Conservation (phyloP, 1,140 invertebrate species). For the Drosophila cardini region DNA sequence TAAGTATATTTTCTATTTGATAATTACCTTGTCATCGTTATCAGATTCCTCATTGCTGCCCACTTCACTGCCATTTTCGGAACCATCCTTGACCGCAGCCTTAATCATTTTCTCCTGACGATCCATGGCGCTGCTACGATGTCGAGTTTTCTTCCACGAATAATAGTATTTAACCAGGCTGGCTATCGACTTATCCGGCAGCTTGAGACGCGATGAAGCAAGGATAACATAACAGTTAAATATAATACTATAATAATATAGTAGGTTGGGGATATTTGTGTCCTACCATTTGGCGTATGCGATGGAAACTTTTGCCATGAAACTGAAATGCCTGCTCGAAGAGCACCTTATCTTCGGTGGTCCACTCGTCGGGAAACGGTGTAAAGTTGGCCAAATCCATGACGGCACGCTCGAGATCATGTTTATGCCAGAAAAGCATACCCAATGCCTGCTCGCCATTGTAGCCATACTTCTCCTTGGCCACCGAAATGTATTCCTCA, state of each 20-base stretch:
- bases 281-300: slow-evolving; percentile 97
- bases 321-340: slow-evolving; percentile 99
- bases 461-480: slow-evolving; percentile 99
- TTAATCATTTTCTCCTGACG: slow-evolving; percentile 86
- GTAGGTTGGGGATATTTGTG: too few relatives aligned
- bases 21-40: slow-evolving; percentile 94
- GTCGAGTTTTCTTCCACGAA: slow-evolving; percentile 98
- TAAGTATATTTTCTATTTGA: slow-evolving; percentile 45
- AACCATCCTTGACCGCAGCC: slow-evolving; percentile 87
- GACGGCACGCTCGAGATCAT: slow-evolving; percentile 96
- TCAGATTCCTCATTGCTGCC: slow-evolving; percentile 95
- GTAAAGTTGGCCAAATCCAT: slow-evolving; percentile 98
- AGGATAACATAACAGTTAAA: neutral
- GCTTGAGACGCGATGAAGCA: slow-evolving; percentile 84
- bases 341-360: slow-evolving; percentile 98
- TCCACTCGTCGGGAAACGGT: slow-evolving; percentile 99
- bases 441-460: slow-evolving; percentile 98
- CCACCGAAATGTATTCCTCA: slow-evolving; percentile 96
- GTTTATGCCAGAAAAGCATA: slow-evolving; percentile 99
- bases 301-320: slow-evolving; percentile 98
- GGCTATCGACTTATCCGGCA: slow-evolving; percentile 98
- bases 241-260: neutral
- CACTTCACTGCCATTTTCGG: slow-evolving; percentile 90
- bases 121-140: slow-evolving; percentile 97
- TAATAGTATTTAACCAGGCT: slow-evolving; percentile 99